Base-by-base conservation (phyloP, 2,113 vertebrate species). In the Heteronetta atricapilla region DNA sequence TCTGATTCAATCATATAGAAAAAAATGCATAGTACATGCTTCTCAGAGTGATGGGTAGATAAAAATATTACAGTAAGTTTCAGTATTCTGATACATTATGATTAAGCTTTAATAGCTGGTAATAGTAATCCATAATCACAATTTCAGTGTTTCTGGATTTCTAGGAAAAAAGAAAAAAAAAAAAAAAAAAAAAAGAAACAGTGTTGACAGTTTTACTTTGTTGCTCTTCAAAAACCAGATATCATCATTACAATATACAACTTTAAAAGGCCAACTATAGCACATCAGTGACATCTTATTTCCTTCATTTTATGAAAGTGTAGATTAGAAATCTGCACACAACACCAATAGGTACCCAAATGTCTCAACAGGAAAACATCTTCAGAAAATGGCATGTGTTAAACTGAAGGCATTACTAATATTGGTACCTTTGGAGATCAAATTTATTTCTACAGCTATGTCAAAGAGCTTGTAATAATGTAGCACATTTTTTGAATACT, bases 11-110 rank as follows among this genome's bases (percentile, higher is more conserved):
- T 10, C 29, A 15, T 33, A 10, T 52, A 73, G 20, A 66, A 68
- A 73, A 25, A 62, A 15, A 8, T 1, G 4, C 12, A 40, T 0
- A 1, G 17, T 62, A 34, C 19, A 6, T 70, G 36, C 13, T 50
- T 36, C 11, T 66, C 31, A 79, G 5, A 70, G 8, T 36, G 40
- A 64, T 8, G 53, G 9, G 15, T 5, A 38, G 21, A 40, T 64
- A 40, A 69, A 85, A 63, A 72, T 86, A 53, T 29, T 53, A 10
- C 19, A 56, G 22, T 58, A 72, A 75, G 76, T 36, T 21, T 40
- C 8, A 26, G 22, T 58, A 50, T 76, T 33, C 26, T 72, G 21
- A n/a, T 40, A 72, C 8, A 33, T 55, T 80, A 40, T 15, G 5
- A 6, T 52, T 52, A 83, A 23, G 22, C 11, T 23, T 50, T 25